Percentiles rank a stretch among this genome's conserved stretches.
phyloP scores from a whole-genome alignment of 2,797 vertebrate genomes.

The Moxostoma hubbsi region DNA sequence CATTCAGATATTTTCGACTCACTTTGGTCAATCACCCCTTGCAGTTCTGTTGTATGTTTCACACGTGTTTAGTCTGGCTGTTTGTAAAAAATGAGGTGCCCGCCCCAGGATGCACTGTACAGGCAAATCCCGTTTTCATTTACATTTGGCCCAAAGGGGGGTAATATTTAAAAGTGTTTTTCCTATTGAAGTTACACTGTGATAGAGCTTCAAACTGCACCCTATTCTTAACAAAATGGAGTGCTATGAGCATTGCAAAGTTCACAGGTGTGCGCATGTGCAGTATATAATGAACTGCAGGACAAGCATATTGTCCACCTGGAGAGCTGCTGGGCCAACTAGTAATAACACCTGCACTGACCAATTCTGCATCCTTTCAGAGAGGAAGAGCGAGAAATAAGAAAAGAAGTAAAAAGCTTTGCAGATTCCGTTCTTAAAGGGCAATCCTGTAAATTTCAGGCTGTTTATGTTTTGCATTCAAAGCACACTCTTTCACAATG shows the following conservation, averaged over 20 bases:
- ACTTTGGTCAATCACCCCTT: conserved; percentile 40
- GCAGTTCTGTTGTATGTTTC: conserved; percentile 32
- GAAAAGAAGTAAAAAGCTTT: conserved; percentile 3
- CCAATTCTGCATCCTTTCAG: conserved; percentile 29
- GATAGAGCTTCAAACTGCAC: conserved; percentile 23
- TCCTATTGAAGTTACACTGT: conserved; percentile 27
- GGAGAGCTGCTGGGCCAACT: conserved; percentile 37
- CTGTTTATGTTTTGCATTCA: conserved; percentile 30
- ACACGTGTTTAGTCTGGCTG: conserved; percentile 26
- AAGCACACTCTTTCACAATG: conserved; percentile 36
- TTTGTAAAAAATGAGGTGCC: conserved; percentile 40
- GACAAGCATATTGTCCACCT: conserved; percentile 44
- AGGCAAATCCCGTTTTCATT: conserved; percentile 31
- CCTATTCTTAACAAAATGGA: conserved; percentile 19
- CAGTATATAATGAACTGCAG: conserved; percentile 16
- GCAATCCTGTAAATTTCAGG: conserved; percentile 24
- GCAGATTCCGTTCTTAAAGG: conserved; percentile 46
- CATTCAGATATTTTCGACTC: conserved; percentile 38
- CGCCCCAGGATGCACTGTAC: background rate
- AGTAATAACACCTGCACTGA: conserved; percentile 38
- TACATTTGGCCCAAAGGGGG: conserved; percentile 26
- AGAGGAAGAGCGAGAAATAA: conserved; percentile 5
- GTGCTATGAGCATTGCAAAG: background rate
- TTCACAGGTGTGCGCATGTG: conserved; percentile 18
- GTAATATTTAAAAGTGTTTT: conserved; percentile 32